Evolutionary conservation across 2,797 vertebrate genomes (phyloP), one percentile per base, ranked within the genome.

Genomic region (Centropyge bicolor): DNA sequence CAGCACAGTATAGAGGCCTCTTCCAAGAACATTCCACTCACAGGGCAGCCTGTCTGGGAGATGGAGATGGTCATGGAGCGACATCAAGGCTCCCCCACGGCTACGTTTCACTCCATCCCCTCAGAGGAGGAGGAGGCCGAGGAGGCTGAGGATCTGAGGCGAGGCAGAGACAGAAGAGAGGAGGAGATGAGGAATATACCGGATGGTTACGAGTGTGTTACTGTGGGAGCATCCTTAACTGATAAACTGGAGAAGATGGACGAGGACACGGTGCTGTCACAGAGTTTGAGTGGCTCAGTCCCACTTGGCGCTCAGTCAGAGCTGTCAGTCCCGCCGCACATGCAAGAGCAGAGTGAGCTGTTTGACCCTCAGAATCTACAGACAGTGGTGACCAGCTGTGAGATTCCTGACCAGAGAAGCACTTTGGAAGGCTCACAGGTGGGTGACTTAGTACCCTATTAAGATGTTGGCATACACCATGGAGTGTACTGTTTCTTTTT

Each of bases 401-500:
- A 96, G 22, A 90, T 97, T 56, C 94, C 93, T 4, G 93, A 94
- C 48, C 94, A 95, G 76, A 94, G 95, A 46, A 92, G 92, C 2
- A 70, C 95, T 65, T 81, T 97, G 55, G 96, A 96, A 1, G 95
- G 95, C 60, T 97, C 97, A 0, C 97, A 98, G 93, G 97, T 98
- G 51, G 31, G 74, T 35, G 17, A 27, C 17, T 0, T 1, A 70
- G 45, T 3, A 3, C 22, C n/a, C 24, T 8, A 11, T 4, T 41
- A 12, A 22, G 12, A 49, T 14, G 2, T 43, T 19, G 9, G 13
- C 1, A 31, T 31, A 48, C 38, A 54, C 43, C 7, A 20, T 36
- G 40, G 2, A 49, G 19, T 17, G 13, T 5, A 1, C 1, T 27
- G 2, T 22, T 31, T 12, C 0, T 70, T 35, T 22, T 46, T 12